Base-by-base conservation (phyloP, 2,113 vertebrate genomes). In the Amblyopsis rosae region DNA sequence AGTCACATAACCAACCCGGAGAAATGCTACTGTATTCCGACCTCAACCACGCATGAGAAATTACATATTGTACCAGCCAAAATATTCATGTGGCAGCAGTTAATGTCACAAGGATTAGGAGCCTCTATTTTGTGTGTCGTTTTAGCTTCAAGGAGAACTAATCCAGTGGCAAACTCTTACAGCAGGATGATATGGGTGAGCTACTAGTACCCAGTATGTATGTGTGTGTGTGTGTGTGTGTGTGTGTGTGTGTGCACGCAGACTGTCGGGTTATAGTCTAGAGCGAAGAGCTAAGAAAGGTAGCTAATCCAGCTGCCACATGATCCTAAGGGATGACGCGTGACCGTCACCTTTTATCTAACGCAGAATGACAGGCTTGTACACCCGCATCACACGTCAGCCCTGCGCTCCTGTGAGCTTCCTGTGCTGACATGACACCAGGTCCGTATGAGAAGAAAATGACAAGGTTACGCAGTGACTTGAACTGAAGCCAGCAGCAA, bases 401-500 rank as follows among this genome's bases (percentile, higher is more conserved):
- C 75, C 67, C 16, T 59, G 48, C 41, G 50, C 59, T 70, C 57
- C 47, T 60, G 63, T 73, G 78, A 86, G 70, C 62, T 72, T 59
- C 79, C 79, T 77, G 81, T 53, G 51, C 32, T 65, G 70, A 46
- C 41, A 54, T 16, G 16, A 48, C 58, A 45, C 13, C 13, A 16
- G 19, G 17, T 63, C 17, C 12, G 15, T 60, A 35, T 46, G 8
- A 48, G 57, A 16, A 32, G 45, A 26, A 16, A 1, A 59, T 15
- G 59, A 26, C 26, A 59, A 89, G 90, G 9, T 90, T 90, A 92
- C 88, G 91, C 83, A 59, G 82, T 90, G 85, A 87, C 76, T 86
- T 87, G 92, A 82, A 86, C 83, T 86, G 92, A 89, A 91, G 83
- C 90, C 91, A 87, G 90, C 92, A 93, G 94, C 93, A 93, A 92